These are phyloP conservation scores for Lampris megalopsis DNA, from an alignment of 2,113 vertebrate species.

Conservation along the genomic window DNA sequence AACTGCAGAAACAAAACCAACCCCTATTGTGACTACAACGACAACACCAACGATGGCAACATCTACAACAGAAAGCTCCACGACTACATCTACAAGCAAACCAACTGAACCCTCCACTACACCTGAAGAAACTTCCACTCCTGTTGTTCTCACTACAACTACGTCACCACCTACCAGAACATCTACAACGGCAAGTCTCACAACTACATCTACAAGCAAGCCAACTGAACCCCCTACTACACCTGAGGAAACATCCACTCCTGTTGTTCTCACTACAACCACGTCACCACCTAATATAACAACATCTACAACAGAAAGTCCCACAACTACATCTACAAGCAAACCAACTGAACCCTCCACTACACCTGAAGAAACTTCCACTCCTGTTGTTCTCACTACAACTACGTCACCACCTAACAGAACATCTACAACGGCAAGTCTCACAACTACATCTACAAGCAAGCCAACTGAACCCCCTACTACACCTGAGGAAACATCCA, in stretches of 20 bases:
- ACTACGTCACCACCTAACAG: background rate
- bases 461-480: background rate
- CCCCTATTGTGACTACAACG: background rate
- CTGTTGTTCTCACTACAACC: background rate
- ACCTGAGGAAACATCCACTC: conserved; percentile 6
- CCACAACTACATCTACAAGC: background rate
- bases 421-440: background rate
- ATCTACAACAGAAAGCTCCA: too few relatives aligned
- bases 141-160: too few relatives aligned
- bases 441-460: background rate
- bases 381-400: background rate
- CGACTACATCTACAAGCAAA: too few relatives aligned
- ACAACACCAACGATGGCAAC: background rate
- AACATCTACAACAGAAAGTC: background rate
- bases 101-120: too few relatives aligned
- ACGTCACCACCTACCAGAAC: too few relatives aligned
- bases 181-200: too few relatives aligned
- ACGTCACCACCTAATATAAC: background rate
- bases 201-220: too few relatives aligned
- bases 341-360: background rate
- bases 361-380: background rate
- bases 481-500: background rate
- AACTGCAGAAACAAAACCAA: background rate
- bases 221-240: background rate
- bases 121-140: too few relatives aligned